Percentiles rank a stretch among this genome's conserved stretches.
Conservation (phyloP, 2,888 invertebrate species). For the Poecilobothrus nobilitatus region DNA sequence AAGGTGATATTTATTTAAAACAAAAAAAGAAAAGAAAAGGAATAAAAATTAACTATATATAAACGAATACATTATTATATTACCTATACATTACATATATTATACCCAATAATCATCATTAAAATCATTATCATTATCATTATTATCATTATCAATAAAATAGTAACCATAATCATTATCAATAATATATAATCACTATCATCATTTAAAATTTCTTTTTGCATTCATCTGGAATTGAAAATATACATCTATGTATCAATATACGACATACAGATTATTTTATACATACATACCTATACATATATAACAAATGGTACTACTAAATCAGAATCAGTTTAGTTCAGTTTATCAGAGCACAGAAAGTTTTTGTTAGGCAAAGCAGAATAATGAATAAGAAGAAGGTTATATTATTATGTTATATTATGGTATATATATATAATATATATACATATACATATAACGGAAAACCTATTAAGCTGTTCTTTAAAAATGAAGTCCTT, state of each 20-base stretch:
- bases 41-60: no score
- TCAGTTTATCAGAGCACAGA: no score
- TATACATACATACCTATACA: no score
- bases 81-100: no score
- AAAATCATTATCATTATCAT: neutral
- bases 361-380: no score
- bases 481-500: neutral
- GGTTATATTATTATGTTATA: neutral
- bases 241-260: neutral
- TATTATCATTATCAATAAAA: neutral
- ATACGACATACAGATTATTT: neutral
- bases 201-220: neutral
- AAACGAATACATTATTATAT: no score
- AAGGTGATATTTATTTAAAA: no score
- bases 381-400: neutral
- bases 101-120: no score
- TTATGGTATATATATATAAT: no score
- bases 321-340: no score
- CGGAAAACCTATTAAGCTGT: constrained; percentile 1
- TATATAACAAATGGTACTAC: no score
- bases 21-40: no score
- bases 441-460: neutral
- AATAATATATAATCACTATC: neutral
- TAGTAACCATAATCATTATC: neutral
- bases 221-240: neutral